phyloP scores from a whole-genome alignment of 2,888 invertebrate species.

The Tenthredo mesomela region DNA sequence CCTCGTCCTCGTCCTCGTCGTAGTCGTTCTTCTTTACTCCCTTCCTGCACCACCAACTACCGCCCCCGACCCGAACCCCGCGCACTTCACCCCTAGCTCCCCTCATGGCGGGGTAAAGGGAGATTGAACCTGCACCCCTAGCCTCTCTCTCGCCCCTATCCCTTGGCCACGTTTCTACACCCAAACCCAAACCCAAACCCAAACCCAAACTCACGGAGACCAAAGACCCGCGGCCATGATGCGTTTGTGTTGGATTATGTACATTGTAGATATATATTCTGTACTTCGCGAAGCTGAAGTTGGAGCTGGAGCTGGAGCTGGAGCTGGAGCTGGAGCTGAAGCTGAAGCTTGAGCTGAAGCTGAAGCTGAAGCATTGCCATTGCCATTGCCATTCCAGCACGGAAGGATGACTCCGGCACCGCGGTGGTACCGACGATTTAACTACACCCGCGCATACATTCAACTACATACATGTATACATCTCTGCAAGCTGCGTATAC shows the following conservation, averaged over 20 bases:
- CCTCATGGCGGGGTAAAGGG: constrained; percentile 22
- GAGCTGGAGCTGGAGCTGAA: neutral
- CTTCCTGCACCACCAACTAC: constrained; percentile 67
- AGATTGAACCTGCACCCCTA: constrained; percentile 65
- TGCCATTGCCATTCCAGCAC: neutral
- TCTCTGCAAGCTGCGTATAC: constrained; percentile 11
- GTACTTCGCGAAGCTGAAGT: neutral
- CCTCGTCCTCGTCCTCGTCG: constrained; percentile 57
- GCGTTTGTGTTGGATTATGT: constrained; percentile 46
- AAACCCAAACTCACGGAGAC: neutral
- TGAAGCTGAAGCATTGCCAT: neutral
- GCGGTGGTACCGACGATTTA: constrained; percentile 8
- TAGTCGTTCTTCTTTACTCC: constrained; percentile 61
- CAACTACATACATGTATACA: neutral
- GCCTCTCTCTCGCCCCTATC: constrained; percentile 67
- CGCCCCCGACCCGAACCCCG: constrained; percentile 66
- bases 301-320: neutral
- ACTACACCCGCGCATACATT: neutral
- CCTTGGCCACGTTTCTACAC: constrained; percentile 62
- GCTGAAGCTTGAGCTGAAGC: neutral
- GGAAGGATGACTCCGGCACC: constrained; percentile 3
- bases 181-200: neutral
- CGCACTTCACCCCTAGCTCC: constrained; percentile 48
- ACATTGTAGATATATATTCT: neutral
- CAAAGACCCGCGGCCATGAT: constrained; percentile 55